Conservation (phyloP, 2,888 invertebrate genomes). For the Aethes cnicana region DNA sequence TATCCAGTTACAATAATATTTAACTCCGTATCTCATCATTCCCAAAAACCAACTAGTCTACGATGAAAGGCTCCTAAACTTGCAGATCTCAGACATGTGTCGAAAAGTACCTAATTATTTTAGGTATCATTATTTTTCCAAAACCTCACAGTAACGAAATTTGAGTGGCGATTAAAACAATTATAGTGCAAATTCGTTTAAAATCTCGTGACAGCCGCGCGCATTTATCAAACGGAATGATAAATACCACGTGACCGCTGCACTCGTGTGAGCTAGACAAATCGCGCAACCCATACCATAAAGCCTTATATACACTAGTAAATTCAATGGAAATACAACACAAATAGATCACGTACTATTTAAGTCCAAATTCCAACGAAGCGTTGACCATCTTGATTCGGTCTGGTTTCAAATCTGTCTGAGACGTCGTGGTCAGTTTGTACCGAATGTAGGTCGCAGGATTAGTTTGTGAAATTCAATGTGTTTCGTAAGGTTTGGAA, state of each 20-base stretch:
- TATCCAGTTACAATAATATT: no score
- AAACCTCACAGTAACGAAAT: no score
- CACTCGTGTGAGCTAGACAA: background rate
- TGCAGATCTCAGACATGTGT: no score
- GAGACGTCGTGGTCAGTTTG: conserved; percentile 3
- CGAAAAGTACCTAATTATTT: no score
- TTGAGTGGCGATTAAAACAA: no score
- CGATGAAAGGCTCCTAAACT: no score
- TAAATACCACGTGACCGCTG: background rate
- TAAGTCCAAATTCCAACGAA: no score
- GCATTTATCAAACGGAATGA: background rate
- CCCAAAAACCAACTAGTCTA: no score
- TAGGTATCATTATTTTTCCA: no score
- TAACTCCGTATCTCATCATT: no score
- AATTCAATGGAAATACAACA: background rate
- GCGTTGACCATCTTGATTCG: no score
- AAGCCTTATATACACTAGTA: background rate
- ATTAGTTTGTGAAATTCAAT: conserved; percentile 18
- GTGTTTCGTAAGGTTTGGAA: background rate
- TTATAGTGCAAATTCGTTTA: conserved; percentile 5
- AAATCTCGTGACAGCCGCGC: background rate
- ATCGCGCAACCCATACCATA: background rate
- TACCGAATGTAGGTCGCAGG: conserved; percentile 8
- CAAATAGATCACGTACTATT: no score
- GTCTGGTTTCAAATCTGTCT: background rate